phyloP scores from a whole-genome alignment of 2,888 invertebrate genomes.

The Volucella inanis region DNA sequence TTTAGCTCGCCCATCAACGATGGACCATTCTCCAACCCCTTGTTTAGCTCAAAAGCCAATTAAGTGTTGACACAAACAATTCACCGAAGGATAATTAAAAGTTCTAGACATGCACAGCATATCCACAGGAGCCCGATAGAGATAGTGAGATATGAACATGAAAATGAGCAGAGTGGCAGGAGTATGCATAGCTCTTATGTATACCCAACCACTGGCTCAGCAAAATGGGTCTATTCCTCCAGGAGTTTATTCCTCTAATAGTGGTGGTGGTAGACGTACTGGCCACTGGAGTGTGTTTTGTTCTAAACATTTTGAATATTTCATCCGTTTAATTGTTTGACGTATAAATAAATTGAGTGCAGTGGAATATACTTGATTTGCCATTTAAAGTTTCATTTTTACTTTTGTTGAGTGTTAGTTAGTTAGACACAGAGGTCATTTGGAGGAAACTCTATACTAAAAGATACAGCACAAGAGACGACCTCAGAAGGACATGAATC shows the following conservation, averaged over 20 bases:
- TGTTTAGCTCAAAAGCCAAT: conserved; percentile 68
- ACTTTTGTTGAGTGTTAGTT: too few species aligned
- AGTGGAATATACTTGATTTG: conserved; percentile 48
- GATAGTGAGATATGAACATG: not conserved
- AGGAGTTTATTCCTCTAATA: not conserved
- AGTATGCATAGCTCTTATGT: conserved; percentile 31
- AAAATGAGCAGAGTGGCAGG: not conserved
- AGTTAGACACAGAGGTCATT: too few species aligned
- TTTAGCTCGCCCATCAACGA: not conserved
- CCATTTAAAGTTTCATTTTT: conserved; percentile 29
- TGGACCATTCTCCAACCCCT: not conserved
- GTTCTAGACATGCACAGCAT: conserved; percentile 68
- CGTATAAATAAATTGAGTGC: conserved; percentile 61
- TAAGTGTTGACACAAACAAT: conserved; percentile 74
- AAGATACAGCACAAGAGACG: too few species aligned
- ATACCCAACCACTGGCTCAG: conserved; percentile 25
- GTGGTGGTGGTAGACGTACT: conserved; percentile 34
- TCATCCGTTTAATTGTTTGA: conserved; percentile 67
- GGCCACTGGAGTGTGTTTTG: conserved; percentile 61
- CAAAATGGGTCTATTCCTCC: conserved; percentile 31
- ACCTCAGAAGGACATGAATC: too few species aligned
- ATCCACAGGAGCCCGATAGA: not conserved
- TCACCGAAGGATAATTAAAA: conserved; percentile 74
- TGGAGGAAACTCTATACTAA: too few species aligned
- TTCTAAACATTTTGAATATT: conserved; percentile 64